Evolutionary conservation across 2,888 invertebrate species (phyloP).

Genomic region (Amiota mariae): DNA sequence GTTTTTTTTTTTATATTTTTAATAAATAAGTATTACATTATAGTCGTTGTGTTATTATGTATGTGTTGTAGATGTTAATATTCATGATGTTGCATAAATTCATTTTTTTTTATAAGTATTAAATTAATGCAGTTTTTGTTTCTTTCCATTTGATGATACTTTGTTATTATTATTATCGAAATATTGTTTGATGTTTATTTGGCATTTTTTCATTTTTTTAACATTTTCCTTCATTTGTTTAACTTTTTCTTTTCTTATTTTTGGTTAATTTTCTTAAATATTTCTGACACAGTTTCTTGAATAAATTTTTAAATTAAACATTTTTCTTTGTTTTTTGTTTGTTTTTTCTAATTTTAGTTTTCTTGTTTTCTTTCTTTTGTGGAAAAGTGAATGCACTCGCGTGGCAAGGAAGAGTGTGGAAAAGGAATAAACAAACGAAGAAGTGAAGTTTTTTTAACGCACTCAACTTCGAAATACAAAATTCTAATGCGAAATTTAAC

Average conservation of each 20-base stretch:
- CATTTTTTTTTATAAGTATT: conserved; percentile 35
- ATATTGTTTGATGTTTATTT: too few relatives aligned
- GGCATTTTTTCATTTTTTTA: conserved; percentile 12
- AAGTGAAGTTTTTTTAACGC: not conserved
- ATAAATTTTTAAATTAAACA: conserved; percentile 24
- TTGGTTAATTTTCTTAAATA: too few relatives aligned
- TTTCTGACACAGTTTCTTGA: conserved; percentile 22
- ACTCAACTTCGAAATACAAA: conserved; percentile 16
- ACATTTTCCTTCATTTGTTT: conserved; percentile 23
- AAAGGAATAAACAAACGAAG: not conserved
- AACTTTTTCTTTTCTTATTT: conserved; percentile 17
- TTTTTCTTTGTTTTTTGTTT: conserved; percentile 18
- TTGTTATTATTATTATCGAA: too few relatives aligned
- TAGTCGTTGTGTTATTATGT: too few relatives aligned
- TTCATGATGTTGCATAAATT: conserved; percentile 50
- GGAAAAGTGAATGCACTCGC: conserved; percentile 62
- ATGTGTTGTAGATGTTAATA: conserved; percentile 31
- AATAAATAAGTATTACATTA: conserved; percentile 18
- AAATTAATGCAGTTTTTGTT: conserved; percentile 43
- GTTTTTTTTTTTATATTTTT: conserved; percentile 18
- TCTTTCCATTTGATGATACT: conserved; percentile 39
- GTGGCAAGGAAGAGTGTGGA: not conserved
- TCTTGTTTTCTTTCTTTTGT: not conserved
- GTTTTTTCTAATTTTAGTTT: conserved; percentile 43
- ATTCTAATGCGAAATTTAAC: conserved; percentile 49